Percentiles rank a stretch among this genome's conserved stretches.
Evolutionary conservation across 2,113 vertebrate species (phyloP).

Genomic region (Climacteris rufus): DNA sequence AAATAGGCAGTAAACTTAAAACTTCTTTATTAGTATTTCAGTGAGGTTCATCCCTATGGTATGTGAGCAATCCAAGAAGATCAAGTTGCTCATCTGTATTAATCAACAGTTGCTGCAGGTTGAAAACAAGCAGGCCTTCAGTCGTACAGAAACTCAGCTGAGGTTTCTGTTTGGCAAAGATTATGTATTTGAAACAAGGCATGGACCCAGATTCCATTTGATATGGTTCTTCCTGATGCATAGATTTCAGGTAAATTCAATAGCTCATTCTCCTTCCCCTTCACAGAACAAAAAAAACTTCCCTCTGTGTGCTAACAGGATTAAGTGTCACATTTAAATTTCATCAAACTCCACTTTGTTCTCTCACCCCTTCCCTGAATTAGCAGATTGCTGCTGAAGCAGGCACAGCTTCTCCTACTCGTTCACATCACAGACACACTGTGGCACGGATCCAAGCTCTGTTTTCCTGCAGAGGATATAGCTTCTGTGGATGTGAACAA

Average conservation of each 20-base stretch:
- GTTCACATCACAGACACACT: conserved; percentile 39
- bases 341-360: conserved; percentile 61
- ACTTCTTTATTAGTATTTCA: background rate
- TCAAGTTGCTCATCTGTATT: conserved; percentile 36
- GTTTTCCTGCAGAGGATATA: conserved; percentile 72
- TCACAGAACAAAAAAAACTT: background rate
- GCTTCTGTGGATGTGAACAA: conserved; percentile 71
- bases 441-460: conserved; percentile 67
- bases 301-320: conserved; percentile 17
- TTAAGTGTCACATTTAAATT: conserved; percentile 47
- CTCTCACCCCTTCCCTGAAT: conserved; percentile 42
- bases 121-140: conserved; percentile 38
- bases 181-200: background rate
- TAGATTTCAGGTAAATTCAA: conserved; percentile 25
- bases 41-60: background rate
- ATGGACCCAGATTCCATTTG: background rate
- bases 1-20: background rate
- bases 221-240: background rate
- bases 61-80: background rate
- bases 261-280: background rate
- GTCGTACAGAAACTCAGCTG: conserved; percentile 16
- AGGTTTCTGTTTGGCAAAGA: conserved; percentile 34
- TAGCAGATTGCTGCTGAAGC: conserved; percentile 39
- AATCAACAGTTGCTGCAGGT: conserved; percentile 20
- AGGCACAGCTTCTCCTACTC: conserved; percentile 50